phyloP scores from a whole-genome alignment of 1,140 invertebrate species.

The Condylostylus longicornis region DNA sequence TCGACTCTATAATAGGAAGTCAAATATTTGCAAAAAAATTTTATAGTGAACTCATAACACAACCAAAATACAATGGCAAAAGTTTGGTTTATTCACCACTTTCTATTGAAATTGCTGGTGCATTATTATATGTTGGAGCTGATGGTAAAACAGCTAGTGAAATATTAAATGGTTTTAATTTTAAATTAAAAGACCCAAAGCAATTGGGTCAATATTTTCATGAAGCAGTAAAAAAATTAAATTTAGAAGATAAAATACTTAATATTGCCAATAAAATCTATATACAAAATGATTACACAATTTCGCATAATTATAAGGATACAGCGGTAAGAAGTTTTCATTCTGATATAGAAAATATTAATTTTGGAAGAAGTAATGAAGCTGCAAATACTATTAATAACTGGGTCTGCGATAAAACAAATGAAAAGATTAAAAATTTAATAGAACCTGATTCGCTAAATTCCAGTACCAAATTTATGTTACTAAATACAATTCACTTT shows the following conservation, averaged over 20 bases:
- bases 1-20: no score
- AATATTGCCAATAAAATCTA: constrained; percentile 50
- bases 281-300: constrained; percentile 33
- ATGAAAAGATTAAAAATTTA: constrained; percentile 53
- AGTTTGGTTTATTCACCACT: constrained; percentile 35
- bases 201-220: constrained; percentile 21
- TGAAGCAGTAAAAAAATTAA: constrained; percentile 25
- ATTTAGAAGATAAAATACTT: constrained; percentile 31
- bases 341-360: constrained; percentile 36
- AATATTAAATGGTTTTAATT: constrained; percentile 33
- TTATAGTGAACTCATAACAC: no score
- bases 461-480: constrained; percentile 43
- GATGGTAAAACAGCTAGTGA: constrained; percentile 37
- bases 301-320: constrained; percentile 35
- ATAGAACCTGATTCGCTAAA: constrained; percentile 39
- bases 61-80: constrained; percentile 6
- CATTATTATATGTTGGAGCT: constrained; percentile 37
- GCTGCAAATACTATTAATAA: constrained; percentile 43
- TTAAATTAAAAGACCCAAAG: constrained; percentile 17
- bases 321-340: constrained; percentile 35
- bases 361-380: constrained; percentile 35
- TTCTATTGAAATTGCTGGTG: constrained; percentile 32
- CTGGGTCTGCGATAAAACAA: constrained; percentile 58
- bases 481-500: constrained; percentile 77
- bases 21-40: no score